These are phyloP conservation scores for Adelges cooleyi DNA, from an alignment of 1,140 invertebrate species.

Conservation along the genomic window DNA sequence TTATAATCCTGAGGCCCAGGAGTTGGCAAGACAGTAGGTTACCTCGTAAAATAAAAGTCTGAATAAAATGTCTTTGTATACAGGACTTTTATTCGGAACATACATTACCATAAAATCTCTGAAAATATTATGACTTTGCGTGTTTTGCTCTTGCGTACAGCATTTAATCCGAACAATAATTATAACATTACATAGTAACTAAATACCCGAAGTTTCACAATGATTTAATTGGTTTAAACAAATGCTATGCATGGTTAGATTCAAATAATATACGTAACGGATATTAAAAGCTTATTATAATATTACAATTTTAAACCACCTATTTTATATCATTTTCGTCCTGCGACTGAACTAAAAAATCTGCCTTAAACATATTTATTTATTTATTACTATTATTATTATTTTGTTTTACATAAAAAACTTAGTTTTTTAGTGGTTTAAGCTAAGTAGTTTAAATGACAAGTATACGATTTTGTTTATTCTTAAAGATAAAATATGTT, in stretches of 20 bases:
- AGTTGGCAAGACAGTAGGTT: too few relatives aligned
- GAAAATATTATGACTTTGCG: constrained; percentile 20
- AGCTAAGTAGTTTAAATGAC: constrained; percentile 17
- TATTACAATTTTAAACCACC: not conserved
- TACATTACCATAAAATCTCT: constrained; percentile 29
- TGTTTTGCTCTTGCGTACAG: constrained; percentile 3
- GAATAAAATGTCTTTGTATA: constrained; percentile 28
- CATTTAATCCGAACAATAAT: constrained; percentile 20
- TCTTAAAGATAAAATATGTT: constrained; percentile 20
- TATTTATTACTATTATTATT: constrained; percentile 2
- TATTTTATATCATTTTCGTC: constrained; percentile 12
- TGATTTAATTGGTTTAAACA: not conserved
- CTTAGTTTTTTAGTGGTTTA: constrained; percentile 17
- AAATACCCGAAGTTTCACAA: constrained; percentile 28
- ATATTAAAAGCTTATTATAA: too few relatives aligned
- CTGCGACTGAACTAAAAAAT: constrained; percentile 18
- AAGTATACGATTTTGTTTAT: constrained; percentile 9
- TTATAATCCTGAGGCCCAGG: too few relatives aligned
- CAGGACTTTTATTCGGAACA: constrained; percentile 29
- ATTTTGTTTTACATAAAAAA: not conserved
- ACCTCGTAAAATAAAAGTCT: not conserved
- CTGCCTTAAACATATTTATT: constrained; percentile 1
- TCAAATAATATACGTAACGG: too few relatives aligned
- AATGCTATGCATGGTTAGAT: not conserved
- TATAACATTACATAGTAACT: constrained; percentile 27